Evolutionary conservation across 2,797 vertebrate genomes (phyloP).

Genomic region (Enteromius treurensis): DNA sequence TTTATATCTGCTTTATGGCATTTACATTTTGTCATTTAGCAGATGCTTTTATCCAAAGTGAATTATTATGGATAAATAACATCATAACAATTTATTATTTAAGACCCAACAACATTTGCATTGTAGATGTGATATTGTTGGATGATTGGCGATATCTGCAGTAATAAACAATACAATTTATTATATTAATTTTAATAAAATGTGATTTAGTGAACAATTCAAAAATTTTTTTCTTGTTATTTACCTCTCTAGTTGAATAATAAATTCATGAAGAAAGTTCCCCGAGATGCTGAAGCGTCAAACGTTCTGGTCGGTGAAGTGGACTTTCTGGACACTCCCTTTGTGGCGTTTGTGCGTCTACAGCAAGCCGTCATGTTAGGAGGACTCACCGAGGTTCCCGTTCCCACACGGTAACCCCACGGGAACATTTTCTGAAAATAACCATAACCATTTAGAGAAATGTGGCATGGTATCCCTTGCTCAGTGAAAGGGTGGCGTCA

Average conservation of each 20-base stretch:
- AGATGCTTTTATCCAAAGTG: not conserved
- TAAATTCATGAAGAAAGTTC: conserved; percentile 98
- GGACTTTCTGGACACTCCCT: conserved; percentile 92
- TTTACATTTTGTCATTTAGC: not conserved
- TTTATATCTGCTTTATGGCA: not conserved
- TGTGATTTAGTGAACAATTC: not conserved
- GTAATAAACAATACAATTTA: not conserved
- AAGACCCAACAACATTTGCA: not conserved
- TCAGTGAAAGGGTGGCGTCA: not conserved
- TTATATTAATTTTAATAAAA: too few relatives aligned
- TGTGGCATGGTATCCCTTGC: not conserved
- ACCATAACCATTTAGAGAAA: not conserved
- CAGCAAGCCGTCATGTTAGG: conserved; percentile 96
- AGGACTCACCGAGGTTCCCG: conserved; percentile 93
- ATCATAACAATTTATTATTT: not conserved
- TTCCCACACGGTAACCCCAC: conserved; percentile 87
- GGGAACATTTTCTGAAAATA: not conserved
- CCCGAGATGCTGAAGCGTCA: conserved; percentile 95
- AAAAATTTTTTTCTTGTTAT: not conserved
- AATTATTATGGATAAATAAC: not conserved
- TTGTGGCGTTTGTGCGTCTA: conserved; percentile 95
- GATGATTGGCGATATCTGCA: not conserved
- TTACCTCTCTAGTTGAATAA: conserved; percentile 86
- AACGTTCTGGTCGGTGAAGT: conserved; percentile 97
- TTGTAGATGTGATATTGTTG: not conserved